Percentiles rank a stretch among this genome's conserved stretches.
Conservation (phyloP, 2,113 vertebrate genomes). For the Ceyx margarethae region DNA sequence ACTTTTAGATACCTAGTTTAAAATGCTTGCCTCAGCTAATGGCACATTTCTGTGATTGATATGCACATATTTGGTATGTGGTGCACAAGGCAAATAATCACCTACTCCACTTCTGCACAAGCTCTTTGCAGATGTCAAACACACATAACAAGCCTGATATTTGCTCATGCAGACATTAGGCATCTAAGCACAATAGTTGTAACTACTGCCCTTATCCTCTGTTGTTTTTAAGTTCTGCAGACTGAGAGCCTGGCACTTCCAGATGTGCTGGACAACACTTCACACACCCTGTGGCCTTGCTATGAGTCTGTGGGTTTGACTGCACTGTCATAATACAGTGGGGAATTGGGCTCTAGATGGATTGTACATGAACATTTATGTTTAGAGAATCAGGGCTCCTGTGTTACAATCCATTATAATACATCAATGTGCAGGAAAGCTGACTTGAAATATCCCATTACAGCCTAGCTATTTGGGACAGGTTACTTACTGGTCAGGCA, state of each 20-base stretch:
- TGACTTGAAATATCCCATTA: accelerated
- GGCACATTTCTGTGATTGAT: background rate
- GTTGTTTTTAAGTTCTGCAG: background rate
- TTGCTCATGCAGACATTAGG: background rate
- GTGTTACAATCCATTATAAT: accelerated
- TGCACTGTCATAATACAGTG: background rate
- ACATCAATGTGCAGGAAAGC: background rate
- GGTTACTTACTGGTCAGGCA: background rate
- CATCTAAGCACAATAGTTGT: accelerated
- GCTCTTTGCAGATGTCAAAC: background rate
- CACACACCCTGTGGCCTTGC: background rate
- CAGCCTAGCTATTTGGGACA: background rate
- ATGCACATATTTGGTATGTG: background rate
- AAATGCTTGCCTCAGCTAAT: background rate
- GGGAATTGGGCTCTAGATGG: background rate
- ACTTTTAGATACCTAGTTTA: background rate
- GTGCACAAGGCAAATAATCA: background rate
- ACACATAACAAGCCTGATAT: accelerated
- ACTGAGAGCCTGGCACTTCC: background rate
- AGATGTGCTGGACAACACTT: background rate
- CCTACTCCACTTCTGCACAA: background rate
- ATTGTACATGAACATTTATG: background rate
- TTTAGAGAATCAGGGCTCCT: no score
- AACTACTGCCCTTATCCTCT: background rate
- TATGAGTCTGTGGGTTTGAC: background rate